Evolutionary conservation across 1,140 invertebrate species (phyloP).

Genomic region (Alviniconcha marisindica): DNA sequence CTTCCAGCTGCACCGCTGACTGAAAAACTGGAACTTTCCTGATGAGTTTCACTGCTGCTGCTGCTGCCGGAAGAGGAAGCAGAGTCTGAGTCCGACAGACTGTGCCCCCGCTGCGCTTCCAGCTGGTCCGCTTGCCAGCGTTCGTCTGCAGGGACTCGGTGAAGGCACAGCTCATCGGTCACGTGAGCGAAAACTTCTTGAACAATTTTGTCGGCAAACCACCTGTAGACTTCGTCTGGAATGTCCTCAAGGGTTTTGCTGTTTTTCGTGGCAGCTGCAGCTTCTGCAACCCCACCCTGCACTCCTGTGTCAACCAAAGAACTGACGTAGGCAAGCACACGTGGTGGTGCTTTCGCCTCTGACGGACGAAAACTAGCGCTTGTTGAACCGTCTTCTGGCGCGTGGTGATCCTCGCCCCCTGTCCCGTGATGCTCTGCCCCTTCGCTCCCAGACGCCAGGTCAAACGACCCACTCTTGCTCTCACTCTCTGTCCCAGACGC

Average conservation of each 20-base stretch:
- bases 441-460: neutral
- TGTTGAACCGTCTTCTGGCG: neutral
- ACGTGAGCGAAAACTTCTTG: constrained; percentile 46
- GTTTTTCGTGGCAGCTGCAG: neutral
- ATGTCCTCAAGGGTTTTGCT: constrained; percentile 27
- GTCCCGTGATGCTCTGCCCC: neutral
- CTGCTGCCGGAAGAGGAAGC: neutral
- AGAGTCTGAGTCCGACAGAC: constrained; percentile 11
- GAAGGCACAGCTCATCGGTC: constrained; percentile 34
- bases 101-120: neutral
- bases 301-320: constrained; percentile 12
- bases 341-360: neutral
- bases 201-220: constrained; percentile 53
- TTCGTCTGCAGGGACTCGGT: constrained; percentile 9
- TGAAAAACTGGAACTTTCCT: neutral
- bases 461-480: neutral
- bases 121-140: constrained; percentile 2
- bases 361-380: no score
- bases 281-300: constrained; percentile 18
- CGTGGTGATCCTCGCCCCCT: neutral
- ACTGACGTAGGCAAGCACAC: constrained; percentile 17
- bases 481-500: neutral
- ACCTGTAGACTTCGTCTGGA: constrained; percentile 45
- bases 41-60: neutral
- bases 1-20: no score